Conservation (phyloP, 2,888 invertebrate species). For the Calliopum simillimum region DNA sequence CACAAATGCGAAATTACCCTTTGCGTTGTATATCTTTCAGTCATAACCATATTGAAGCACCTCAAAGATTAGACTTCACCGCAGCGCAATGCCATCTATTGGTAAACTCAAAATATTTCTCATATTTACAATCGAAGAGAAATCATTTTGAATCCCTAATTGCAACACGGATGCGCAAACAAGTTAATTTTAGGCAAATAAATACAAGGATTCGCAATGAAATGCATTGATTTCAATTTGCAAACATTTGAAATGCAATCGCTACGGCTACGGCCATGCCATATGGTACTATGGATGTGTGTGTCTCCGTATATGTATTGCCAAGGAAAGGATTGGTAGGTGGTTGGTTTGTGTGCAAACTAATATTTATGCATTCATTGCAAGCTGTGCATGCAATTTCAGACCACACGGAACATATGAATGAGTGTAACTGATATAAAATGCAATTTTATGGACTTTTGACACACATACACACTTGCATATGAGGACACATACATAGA, state of each 20-base stretch:
- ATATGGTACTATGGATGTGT: neutral
- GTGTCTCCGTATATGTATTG: neutral
- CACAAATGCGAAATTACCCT: no score
- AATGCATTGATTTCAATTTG: conserved; percentile 36
- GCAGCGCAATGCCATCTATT: no score
- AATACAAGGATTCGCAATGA: conserved; percentile 2
- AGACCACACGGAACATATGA: neutral
- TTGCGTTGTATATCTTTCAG: no score
- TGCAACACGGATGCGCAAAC: conserved; percentile 26
- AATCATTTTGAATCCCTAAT: conserved; percentile 18
- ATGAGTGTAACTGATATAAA: conserved; percentile 13
- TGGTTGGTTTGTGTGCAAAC: conserved; percentile 15
- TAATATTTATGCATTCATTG: conserved; percentile 11
- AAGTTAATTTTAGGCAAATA: conserved; percentile 33
- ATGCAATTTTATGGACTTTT: conserved; percentile 32
- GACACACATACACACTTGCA: neutral
- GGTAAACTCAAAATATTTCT: no score
- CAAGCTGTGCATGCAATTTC: neutral
- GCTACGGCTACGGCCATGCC: conserved; percentile 2
- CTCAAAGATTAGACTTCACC: no score
- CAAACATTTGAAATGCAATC: conserved; percentile 31
- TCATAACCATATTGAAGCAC: no score
- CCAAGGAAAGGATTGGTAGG: neutral
- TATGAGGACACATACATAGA: neutral
- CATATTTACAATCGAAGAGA: neutral